Base-by-base conservation (phyloP, 2,888 invertebrate species). In the Drosophila anomelani region DNA sequence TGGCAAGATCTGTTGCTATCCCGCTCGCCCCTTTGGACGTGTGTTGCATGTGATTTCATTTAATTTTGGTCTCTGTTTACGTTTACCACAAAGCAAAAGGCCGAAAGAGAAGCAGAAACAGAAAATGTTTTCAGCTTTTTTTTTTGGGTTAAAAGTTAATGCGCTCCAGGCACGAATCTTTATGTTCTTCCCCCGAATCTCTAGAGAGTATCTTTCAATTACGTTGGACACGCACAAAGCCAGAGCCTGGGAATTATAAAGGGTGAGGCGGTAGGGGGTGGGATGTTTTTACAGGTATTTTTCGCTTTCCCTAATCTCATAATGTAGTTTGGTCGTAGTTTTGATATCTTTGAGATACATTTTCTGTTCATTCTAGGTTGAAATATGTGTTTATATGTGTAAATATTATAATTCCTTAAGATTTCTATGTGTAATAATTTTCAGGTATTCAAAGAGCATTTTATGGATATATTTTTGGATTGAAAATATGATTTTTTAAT, bases 1-100 rank as follows among this genome's bases (percentile, higher is more conserved):
- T 64, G 56, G 54, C 47, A 55, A 76, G 60, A 75, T 73, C 56
- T 57, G 55, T 74, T 38, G 49, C 53, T 34, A 9, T 62, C 64
- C 43, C 68, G 38, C 57, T 60, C 43, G 57, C 77, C 51, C 75
- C 72, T 66, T 68, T 60, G 72, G 74, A 89, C 84, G 84, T 84
- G 89, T 73, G 77, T 79, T 83, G 89, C 83, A 86, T 84, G 87
- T 88, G 89, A 88, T 84, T 84, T 79, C 88, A 81, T 87, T 84
- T 87, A 60, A 85, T 79, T 81, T 75, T 63, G 72, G 55, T 58
- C 39, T 72, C 66, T 74, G 70, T 78, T 74, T 73, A 67, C 57
- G 69, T 73, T 71, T 86, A 67, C 82, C 88, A 63, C 85, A 79
- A 76, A 78, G 62, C 69, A 68, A 46, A 59, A 59, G 54, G 36